Evolutionary conservation across 2,113 vertebrate species (phyloP), one percentile per base, ranked within the genome.

Genomic region (Gymnobelideus leadbeateri): DNA sequence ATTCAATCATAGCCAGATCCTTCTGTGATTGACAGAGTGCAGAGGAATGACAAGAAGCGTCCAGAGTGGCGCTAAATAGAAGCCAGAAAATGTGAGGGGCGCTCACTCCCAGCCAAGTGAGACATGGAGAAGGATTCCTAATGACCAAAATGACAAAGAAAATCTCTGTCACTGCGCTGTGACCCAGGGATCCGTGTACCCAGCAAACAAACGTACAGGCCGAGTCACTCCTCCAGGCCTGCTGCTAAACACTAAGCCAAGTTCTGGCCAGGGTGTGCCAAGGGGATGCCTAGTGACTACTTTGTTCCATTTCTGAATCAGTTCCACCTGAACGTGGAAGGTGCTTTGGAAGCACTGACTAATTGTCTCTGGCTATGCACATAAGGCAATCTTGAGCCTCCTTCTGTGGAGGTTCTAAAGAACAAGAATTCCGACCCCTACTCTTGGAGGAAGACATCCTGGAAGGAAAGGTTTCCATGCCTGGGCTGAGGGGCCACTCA

Each of bases 241-340:
- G 23, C n/a, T 93, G 84, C 94, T 94, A 55, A 54, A 95, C n/a
- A 49, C 91, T 93, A 92, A 94, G 68, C 55, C 92, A 94, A 95
- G 68, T 54, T 43, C 92, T 95, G 89, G 50, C 77, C 95, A 92
- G 43, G 93, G 95, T 96, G 91, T 93, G 95, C 28, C 54, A 61
- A 93, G 77, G 95, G 91, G 93, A 96, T 93, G 96, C 97, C 94
- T 89, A 97, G 90, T 61, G 92, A 95, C 49, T 95, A 77, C 92
- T 95, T 92, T 95, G 89, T 95, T 93, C 61, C 92, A 94, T 24
- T 95, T 89, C 95, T 93, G 95, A 96, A 94, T 96, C 61, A 49
- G 95, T 96, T 97, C 97, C 93, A 96, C 77, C 47, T 91, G 89
- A 0, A 89, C 91, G 94, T 68, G 93, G 89, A 95, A 95, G 91